These are phyloP conservation scores for Liasis olivaceus DNA, from an alignment of 2,797 vertebrate species.

Conservation along the genomic window DNA sequence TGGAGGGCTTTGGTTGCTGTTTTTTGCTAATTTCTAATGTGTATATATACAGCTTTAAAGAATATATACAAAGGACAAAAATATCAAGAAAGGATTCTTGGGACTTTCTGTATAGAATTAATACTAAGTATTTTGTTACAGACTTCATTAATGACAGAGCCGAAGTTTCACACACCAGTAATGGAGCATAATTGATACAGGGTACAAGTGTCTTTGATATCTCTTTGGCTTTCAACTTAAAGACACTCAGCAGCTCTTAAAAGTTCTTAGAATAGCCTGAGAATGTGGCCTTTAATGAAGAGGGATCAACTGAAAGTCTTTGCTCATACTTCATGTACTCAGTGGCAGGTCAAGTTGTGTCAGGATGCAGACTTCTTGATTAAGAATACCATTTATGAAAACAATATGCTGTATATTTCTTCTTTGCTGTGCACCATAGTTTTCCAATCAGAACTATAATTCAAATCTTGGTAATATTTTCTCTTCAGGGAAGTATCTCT, in stretches of 20 bases:
- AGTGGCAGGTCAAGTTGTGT: not conserved
- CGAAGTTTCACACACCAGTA: not conserved
- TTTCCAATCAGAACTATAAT: not conserved
- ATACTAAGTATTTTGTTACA: not conserved
- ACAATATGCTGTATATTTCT: not conserved
- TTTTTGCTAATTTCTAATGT: not conserved
- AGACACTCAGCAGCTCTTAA: not conserved
- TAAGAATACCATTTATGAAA: not conserved
- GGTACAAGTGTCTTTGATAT: not conserved
- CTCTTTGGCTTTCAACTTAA: not conserved
- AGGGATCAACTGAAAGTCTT: slow-evolving; percentile 6
- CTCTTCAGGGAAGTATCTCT: not conserved
- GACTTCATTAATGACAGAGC: not conserved
- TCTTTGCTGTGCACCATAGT: not conserved
- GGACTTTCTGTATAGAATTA: not conserved
- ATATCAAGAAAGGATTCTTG: not conserved
- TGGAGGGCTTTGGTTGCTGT: not conserved
- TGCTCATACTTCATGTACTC: not conserved
- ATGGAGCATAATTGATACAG: not conserved
- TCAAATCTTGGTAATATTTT: not conserved
- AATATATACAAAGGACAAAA: not conserved
- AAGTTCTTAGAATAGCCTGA: slow-evolving; percentile 13
- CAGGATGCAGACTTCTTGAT: not conserved
- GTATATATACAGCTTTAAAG: not conserved
- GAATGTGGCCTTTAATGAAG: not conserved